Percentiles rank a stretch among this genome's conserved stretches.
These are phyloP conservation scores for Dendrolimus kikuchii DNA, from an alignment of 1,140 invertebrate genomes.

Conservation along the genomic window DNA sequence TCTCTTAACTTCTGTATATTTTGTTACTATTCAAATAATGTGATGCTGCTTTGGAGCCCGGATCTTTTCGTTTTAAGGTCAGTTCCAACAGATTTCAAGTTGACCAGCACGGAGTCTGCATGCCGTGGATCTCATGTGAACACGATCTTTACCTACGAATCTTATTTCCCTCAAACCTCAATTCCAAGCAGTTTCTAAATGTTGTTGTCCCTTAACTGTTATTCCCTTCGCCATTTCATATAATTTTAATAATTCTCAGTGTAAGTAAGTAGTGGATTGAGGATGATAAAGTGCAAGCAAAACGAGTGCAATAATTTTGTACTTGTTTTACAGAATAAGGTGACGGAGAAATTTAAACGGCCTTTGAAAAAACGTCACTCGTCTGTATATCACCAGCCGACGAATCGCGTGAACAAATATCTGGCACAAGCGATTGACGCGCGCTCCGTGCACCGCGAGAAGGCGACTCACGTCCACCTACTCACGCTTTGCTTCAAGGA, in stretches of 20 bases:
- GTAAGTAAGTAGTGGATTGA: constrained; percentile 1
- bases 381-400: constrained; percentile 87
- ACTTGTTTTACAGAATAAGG: constrained; percentile 78
- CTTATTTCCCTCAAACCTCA: constrained; percentile 1
- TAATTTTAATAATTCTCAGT: background rate
- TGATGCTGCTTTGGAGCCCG: constrained; percentile 66
- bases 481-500: constrained; percentile 89
- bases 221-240: constrained; percentile 1
- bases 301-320: no score
- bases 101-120: constrained; percentile 59
- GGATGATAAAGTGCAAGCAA: no score
- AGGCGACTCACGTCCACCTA: constrained; percentile 89
- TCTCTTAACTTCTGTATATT: constrained; percentile 14
- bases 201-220: constrained; percentile 8
- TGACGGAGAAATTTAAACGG: constrained; percentile 89
- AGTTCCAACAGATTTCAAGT: constrained; percentile 38
- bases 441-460: constrained; percentile 90
- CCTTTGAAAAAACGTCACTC: constrained; percentile 91
- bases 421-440: constrained; percentile 92
- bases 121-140: constrained; percentile 47
- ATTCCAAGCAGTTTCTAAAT: background rate
- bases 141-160: constrained; percentile 20
- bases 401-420: constrained; percentile 93
- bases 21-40: constrained; percentile 56
- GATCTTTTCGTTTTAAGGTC: constrained; percentile 64